Evolutionary conservation across 2,888 invertebrate species (phyloP).

Genomic region (Orthosia cruda): DNA sequence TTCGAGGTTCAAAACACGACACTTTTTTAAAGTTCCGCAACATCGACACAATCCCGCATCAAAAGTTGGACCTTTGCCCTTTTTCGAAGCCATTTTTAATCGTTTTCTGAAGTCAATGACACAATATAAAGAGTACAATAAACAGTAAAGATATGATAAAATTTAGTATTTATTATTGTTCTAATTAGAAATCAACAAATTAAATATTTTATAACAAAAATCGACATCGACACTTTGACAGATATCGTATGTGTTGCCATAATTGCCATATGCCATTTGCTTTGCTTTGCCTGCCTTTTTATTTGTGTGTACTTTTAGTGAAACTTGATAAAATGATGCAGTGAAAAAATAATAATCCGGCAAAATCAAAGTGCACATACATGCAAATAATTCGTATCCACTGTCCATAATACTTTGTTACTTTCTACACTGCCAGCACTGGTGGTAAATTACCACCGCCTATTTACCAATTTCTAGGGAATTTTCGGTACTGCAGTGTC

Average conservation of each 20-base stretch:
- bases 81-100: conserved; percentile 76
- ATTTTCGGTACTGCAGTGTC: too few relatives aligned
- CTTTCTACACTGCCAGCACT: too few relatives aligned
- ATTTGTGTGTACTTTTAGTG: too few relatives aligned
- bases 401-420: too few relatives aligned
- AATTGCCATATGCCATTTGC: neutral
- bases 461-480: too few relatives aligned
- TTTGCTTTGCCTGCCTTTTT: too few relatives aligned
- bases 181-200: conserved; percentile 27
- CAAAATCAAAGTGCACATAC: too few relatives aligned
- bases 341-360: neutral
- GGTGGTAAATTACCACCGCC: too few relatives aligned
- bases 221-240: conserved; percentile 22
- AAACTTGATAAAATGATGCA: too few relatives aligned
- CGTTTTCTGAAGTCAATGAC: neutral
- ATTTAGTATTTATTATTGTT: conserved; percentile 11
- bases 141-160: neutral
- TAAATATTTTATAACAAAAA: conserved; percentile 8
- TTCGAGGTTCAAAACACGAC: conserved; percentile 85
- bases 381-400: too few relatives aligned
- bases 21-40: conserved; percentile 86
- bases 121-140: neutral
- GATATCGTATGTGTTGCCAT: neutral
- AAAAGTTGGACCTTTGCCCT: conserved; percentile 81
- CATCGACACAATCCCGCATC: conserved; percentile 87